Evolutionary conservation across 2,888 invertebrate genomes (phyloP), one percentile per base, ranked within the genome.

Genomic region (Nephrocerus scutellatus): DNA sequence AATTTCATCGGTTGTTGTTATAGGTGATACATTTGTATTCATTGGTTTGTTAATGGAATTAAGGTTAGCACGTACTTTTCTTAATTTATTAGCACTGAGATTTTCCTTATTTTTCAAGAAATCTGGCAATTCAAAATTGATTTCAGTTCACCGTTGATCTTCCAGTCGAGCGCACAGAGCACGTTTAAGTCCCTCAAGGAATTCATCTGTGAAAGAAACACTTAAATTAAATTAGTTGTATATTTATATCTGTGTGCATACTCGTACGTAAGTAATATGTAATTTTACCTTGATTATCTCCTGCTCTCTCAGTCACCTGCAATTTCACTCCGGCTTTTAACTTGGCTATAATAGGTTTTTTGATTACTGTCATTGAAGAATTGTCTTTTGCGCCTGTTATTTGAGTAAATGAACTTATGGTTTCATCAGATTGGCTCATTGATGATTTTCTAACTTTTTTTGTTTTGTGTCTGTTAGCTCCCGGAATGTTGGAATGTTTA

Each of bases 61-160:
- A 43, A 67, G 51, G 47, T 63, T 65, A 30, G 60, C 57, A 25
- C 63, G 58, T 25, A 62, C 59, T 51, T 68, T 66, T 15, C 66
- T 58, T 38, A 67, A 42, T 49, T 67, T 68, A 8, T 56, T n/a
- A n/a, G n/a, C n/a, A 46, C 59, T 66, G 14, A 64, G 61, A 53
- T 71, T 72, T 53, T 73, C 72, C 57, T 75, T 74, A 50, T 75
- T 79, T 69, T 82, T 82, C 16, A 82, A 66, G 59, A 85, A 85
- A 55, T 84, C 84, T 1, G 84, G 84, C 31, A 84, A 68, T 62
- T 84, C 83, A 51, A 79, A 80, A 60, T 83, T 82, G 10, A 82
- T 82, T 67, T 83, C 82, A 1, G 82, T 82, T 37, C 81, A 84
- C 40, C 84, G 73, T 67, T 85, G 85, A 64, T 85, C 85, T 60